Evolutionary conservation across 2,797 vertebrate genomes (phyloP).

Genomic region (Prunella strophiata): DNA sequence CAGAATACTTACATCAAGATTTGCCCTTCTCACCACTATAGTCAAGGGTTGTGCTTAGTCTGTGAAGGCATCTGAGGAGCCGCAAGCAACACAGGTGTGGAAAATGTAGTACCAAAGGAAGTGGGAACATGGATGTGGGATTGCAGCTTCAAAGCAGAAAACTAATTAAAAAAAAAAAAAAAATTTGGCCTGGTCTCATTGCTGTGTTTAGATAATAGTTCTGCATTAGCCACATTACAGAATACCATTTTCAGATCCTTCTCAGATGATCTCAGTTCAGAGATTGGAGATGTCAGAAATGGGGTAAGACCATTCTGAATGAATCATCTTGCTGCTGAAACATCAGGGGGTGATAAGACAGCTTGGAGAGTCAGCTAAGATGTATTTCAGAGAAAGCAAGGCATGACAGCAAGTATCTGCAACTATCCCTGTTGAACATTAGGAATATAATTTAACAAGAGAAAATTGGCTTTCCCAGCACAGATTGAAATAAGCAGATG

Average conservation of each 20-base stretch:
- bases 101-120: neutral
- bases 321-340: slow-evolving; percentile 26
- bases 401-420: slow-evolving; percentile 58
- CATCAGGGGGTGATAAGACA: slow-evolving; percentile 12
- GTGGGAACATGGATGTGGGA: neutral
- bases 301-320: neutral
- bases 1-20: neutral
- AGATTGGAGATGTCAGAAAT: slow-evolving; percentile 1
- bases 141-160: neutral
- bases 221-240: neutral
- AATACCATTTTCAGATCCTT: neutral
- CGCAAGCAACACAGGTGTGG: neutral
- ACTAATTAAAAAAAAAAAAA: neutral
- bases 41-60: neutral
- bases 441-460: slow-evolving; percentile 67
- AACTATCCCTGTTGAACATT: slow-evolving; percentile 58
- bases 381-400: slow-evolving; percentile 52
- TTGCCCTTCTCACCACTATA: neutral
- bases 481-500: slow-evolving; percentile 69
- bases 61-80: neutral
- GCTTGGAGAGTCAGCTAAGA: slow-evolving; percentile 39
- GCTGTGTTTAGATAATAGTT: neutral
- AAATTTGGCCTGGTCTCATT: neutral
- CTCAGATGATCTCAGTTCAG: neutral
- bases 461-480: slow-evolving; percentile 67